Evolutionary conservation across 2,888 invertebrate genomes (phyloP).

Genomic region (Arge pagana): DNA sequence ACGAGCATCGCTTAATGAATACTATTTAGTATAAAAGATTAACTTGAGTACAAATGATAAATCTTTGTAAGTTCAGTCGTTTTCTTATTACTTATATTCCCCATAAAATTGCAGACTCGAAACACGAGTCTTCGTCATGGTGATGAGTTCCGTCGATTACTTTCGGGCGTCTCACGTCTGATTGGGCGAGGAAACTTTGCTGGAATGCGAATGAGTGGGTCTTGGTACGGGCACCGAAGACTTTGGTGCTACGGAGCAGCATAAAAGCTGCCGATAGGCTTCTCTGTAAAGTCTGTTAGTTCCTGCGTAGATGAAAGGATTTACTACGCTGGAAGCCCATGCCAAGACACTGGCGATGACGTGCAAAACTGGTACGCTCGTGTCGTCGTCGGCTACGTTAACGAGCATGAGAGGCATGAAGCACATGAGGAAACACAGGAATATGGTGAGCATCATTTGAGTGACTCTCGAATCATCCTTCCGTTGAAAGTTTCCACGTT

Average conservation of each 20-base stretch:
- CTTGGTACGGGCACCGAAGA: conserved; percentile 31
- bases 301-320: conserved; percentile 88
- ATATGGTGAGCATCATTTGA: conserved; percentile 84
- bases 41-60: too few relatives aligned
- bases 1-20: too few relatives aligned
- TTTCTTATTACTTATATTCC: too few relatives aligned
- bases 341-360: conserved; percentile 84
- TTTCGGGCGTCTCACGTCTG: conserved; percentile 35
- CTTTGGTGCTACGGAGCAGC: conserved; percentile 38
- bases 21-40: too few relatives aligned
- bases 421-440: conserved; percentile 82
- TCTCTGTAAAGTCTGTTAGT: conserved; percentile 81
- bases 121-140: too few relatives aligned
- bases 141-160: too few relatives aligned
- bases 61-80: too few relatives aligned
- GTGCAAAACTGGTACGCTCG: conserved; percentile 75
- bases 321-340: conserved; percentile 89
- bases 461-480: conserved; percentile 81
- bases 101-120: too few relatives aligned
- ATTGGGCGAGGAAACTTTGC: conserved; percentile 49
- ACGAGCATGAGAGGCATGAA: conserved; percentile 88
- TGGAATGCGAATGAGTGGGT: conserved; percentile 49
- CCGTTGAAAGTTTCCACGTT: conserved; percentile 58
- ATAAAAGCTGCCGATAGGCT: conserved; percentile 53
- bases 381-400: conserved; percentile 84